Evolutionary conservation across 2,888 invertebrate genomes (phyloP).

Genomic region (Drosophila hawaiiensis): DNA sequence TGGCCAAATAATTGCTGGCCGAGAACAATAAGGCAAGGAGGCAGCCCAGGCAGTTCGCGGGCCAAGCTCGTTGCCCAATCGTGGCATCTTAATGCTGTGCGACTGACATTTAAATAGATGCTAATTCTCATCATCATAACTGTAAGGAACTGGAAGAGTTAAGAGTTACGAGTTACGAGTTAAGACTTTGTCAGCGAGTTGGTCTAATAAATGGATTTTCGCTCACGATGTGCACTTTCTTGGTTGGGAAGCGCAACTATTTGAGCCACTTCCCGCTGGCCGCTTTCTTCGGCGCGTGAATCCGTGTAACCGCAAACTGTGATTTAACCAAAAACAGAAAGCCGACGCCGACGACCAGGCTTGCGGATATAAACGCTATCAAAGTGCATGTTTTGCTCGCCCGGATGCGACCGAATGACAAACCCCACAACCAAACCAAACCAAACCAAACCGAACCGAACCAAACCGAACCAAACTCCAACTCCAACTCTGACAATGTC

Average conservation of each 20-base stretch:
- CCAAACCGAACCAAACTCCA: slow-evolving; percentile 48
- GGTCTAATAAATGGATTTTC: slow-evolving; percentile 32
- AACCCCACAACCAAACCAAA: slow-evolving; percentile 18
- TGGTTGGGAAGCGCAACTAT: slow-evolving; percentile 30
- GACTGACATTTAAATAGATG: slow-evolving; percentile 76
- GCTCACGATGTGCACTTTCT: slow-evolving; percentile 45
- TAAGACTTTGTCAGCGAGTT: slow-evolving; percentile 1
- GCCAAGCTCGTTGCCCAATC: slow-evolving; percentile 55
- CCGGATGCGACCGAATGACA: slow-evolving; percentile 16
- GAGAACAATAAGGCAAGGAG: slow-evolving; percentile 63
- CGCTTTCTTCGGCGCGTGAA: slow-evolving; percentile 78
- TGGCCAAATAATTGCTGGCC: slow-evolving; percentile 69
- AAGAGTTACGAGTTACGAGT: slow-evolving; percentile 1
- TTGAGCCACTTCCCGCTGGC: slow-evolving; percentile 68
- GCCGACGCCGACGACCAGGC: slow-evolving; percentile 43
- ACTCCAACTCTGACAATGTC: slow-evolving; percentile 62
- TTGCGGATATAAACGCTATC: slow-evolving; percentile 78
- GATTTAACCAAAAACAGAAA: slow-evolving; percentile 76
- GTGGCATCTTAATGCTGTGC: slow-evolving; percentile 73
- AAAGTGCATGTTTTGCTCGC: slow-evolving; percentile 59
- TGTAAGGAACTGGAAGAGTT: slow-evolving; percentile 18
- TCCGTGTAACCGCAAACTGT: slow-evolving; percentile 78
- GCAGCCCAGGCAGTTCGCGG: slow-evolving; percentile 3
- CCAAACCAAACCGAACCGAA: slow-evolving; percentile 7
- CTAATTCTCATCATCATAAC: slow-evolving; percentile 76